Evolutionary conservation across 2,113 vertebrate species (phyloP).

Genomic region (Meles meles): DNA sequence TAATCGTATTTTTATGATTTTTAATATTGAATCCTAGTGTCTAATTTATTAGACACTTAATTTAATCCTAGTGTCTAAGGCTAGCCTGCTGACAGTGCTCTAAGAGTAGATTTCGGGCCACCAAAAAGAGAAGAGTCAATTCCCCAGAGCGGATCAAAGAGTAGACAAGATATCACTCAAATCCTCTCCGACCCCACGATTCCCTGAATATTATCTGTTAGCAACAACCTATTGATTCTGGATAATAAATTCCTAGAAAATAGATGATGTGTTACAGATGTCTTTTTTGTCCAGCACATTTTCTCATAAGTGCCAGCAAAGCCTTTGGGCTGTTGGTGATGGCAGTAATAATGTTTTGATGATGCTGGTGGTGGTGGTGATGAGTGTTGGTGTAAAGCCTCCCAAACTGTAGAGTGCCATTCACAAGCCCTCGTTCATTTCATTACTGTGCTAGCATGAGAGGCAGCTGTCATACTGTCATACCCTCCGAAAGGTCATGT

Average conservation of each 20-base stretch:
- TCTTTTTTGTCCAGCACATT: neutral
- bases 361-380: neutral
- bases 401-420: neutral
- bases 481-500: neutral
- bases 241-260: neutral
- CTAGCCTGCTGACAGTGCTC: neutral
- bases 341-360: neutral
- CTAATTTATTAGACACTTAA: too few species aligned
- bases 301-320: neutral
- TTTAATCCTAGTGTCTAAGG: neutral
- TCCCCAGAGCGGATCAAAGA: neutral
- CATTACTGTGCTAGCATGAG: rapidly evolving
- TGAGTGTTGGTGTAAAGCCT: neutral
- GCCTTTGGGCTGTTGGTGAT: neutral
- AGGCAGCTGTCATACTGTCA: neutral
- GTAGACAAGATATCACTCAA: neutral
- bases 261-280: neutral
- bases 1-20: too few species aligned
- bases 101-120: neutral
- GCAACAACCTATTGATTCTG: neutral
- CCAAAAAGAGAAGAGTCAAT: neutral
- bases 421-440: neutral
- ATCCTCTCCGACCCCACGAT: neutral
- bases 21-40: too few species aligned
- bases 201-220: neutral